Base-by-base conservation (phyloP, 2,113 vertebrate genomes). In the Ellobius talpinus region DNA sequence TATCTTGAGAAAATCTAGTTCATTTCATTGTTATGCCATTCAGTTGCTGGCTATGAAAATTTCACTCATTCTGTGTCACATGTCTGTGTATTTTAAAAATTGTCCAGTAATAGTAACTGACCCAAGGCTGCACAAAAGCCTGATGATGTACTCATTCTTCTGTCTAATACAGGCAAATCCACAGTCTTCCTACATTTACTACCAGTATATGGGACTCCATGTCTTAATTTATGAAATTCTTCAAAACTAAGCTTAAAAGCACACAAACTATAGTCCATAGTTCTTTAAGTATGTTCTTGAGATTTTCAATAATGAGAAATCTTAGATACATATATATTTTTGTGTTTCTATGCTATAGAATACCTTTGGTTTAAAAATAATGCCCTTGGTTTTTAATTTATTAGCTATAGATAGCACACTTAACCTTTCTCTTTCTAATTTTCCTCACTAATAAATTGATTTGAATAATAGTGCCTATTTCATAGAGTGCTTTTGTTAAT, bases 11-110 rank as follows among this genome's bases (percentile, higher is more conserved):
- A 96, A 93, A 90, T 73, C 58, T 96, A 97, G 86, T 89, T 97
- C 89, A 97, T 87, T 66, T 96, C 90, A 91, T 90, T 97, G 94
- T 92, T 95, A 94, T 96, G 91, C 65, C 47, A 58, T 58, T 95
- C 77, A 86, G n/a, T 55, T 92, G 72, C 72, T 73, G 26, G 39
- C 92, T 97, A 47, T 85, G 93, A 90, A 86, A 96, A 91, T 89
- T 93, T 93, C 70, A 13, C 9, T 70, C 74, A 85, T 63, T 11
- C n/a, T 26, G 58, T 90, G 50, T 97, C 95, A 94, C 78, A 76
- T 81, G 70, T 78, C 77, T 87, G 21, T 91, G 29, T 76, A 16
- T 93, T 96, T 97, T 87, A 93, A 97, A 96, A 96, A 81, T 66
- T 95, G 33, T 78, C 19, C 92, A 4, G 29, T 91, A 97, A 97